Percentiles rank a stretch among this genome's conserved stretches.
phyloP scores from a whole-genome alignment of 2,113 vertebrate species.

The Perca flavescens region DNA sequence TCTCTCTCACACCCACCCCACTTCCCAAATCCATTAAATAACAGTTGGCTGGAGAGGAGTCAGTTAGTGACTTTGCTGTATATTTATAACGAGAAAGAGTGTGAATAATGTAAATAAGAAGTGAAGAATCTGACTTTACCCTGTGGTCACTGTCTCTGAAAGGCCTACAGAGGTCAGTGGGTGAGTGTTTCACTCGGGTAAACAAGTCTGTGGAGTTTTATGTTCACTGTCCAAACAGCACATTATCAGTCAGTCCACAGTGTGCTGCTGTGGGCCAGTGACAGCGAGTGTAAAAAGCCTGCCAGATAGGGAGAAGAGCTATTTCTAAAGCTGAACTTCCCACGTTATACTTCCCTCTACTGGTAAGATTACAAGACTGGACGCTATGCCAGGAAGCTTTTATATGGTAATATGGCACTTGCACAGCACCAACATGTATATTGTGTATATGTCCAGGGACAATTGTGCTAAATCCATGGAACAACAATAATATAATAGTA shows the following conservation, averaged over 20 bases:
- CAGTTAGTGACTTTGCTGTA: slow-evolving; percentile 53
- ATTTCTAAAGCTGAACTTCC: slow-evolving; percentile 58
- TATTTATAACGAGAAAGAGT: not conserved
- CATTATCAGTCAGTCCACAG: slow-evolving; percentile 35
- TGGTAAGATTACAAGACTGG: slow-evolving; percentile 43
- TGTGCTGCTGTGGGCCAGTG: slow-evolving; percentile 30
- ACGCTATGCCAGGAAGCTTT: not conserved
- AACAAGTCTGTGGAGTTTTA: slow-evolving; percentile 28
- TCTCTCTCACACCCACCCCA: slow-evolving; percentile 46
- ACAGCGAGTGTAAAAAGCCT: slow-evolving; percentile 57
- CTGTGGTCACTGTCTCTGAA: not conserved
- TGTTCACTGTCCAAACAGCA: slow-evolving; percentile 34
- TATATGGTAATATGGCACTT: not conserved
- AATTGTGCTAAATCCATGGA: too few relatives aligned
- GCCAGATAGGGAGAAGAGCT: slow-evolving; percentile 47
- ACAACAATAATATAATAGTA: too few relatives aligned
- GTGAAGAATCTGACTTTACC: slow-evolving; percentile 13
- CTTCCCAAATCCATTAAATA: slow-evolving; percentile 71
- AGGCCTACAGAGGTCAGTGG: slow-evolving; percentile 14
- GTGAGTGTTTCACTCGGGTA: not conserved
- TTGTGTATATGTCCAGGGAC: not conserved
- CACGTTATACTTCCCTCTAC: slow-evolving; percentile 64
- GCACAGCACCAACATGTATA: not conserved
- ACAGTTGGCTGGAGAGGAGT: slow-evolving; percentile 62
- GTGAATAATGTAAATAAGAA: not conserved